phyloP scores from a whole-genome alignment of 2,797 vertebrate species.

The Gymnodraco acuticeps region DNA sequence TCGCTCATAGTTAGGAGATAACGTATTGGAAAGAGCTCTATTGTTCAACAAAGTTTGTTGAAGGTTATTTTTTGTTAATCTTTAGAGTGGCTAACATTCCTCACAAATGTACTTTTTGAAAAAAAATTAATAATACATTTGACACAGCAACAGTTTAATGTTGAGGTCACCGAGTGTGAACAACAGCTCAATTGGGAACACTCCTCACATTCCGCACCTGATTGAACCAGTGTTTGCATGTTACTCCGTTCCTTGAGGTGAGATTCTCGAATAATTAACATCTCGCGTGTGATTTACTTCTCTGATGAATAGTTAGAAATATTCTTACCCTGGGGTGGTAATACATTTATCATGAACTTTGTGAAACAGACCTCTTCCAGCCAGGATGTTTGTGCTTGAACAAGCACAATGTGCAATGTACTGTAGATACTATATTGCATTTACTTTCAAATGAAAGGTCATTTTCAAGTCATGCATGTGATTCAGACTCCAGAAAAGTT shows the following conservation, averaged over 20 bases:
- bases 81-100: not conserved
- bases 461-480: not conserved
- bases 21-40: not conserved
- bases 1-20: not conserved
- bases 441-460: not conserved
- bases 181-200: constrained; percentile 29
- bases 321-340: constrained; percentile 21
- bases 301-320: constrained; percentile 29
- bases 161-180: constrained; percentile 34
- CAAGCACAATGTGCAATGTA: not conserved
- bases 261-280: constrained; percentile 29
- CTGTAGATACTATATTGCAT: not conserved
- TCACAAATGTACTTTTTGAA: no score
- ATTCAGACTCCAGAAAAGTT: not conserved
- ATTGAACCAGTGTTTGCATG: constrained; percentile 64
- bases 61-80: no score
- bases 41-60: no score
- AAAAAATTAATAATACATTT: no score
- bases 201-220: constrained; percentile 56
- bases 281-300: constrained; percentile 38
- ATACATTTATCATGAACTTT: constrained; percentile 3
- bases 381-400: not conserved
- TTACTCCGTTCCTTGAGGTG: constrained; percentile 44
- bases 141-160: not conserved
- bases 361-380: constrained; percentile 11